A percentile compares a stretch with the other conserved stretches of the same genome.
Evolutionary conservation across 2,113 vertebrate genomes (phyloP).

Genomic region (Polyodon spathula): DNA sequence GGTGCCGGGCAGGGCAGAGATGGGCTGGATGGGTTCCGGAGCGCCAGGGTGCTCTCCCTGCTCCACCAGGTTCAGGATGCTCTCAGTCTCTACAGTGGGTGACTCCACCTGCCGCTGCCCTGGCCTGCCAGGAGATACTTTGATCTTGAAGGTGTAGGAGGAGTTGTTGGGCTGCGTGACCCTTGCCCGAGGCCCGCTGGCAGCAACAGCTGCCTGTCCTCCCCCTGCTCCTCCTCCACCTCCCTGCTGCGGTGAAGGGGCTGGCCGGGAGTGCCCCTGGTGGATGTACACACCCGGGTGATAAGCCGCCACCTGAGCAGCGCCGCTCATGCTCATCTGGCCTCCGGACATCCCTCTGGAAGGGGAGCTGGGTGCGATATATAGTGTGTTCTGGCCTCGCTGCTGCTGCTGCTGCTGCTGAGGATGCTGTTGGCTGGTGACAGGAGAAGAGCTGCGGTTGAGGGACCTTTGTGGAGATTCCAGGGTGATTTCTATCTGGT

Average conservation of each 20-base stretch:
- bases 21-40: conserved; percentile 90
- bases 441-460: conserved; percentile 83
- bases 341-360: conserved; percentile 66
- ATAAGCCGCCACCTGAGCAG: conserved; percentile 49
- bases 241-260: conserved; percentile 55
- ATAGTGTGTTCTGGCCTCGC: conserved; percentile 67
- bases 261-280: conserved; percentile 70
- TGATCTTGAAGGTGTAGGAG: conserved; percentile 58
- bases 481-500: conserved; percentile 90
- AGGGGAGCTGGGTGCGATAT: conserved; percentile 82
- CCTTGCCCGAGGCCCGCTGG: neutral
- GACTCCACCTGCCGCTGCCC: conserved; percentile 46
- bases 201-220: too few relatives aligned
- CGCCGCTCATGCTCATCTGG: conserved; percentile 39
- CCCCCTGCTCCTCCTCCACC: neutral
- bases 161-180: conserved; percentile 34
- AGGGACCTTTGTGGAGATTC: conserved; percentile 72
- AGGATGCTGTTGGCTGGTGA: conserved; percentile 47
- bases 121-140: conserved; percentile 56
- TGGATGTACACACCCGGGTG: conserved; percentile 79
- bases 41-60: conserved; percentile 79
- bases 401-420: conserved; percentile 51
- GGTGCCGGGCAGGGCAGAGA: conserved; percentile 79
- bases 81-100: conserved; percentile 71
- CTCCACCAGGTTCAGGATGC: conserved; percentile 94